These are phyloP conservation scores for Acrobasis repandana DNA, from an alignment of 2,888 invertebrate genomes.

Conservation along the genomic window DNA sequence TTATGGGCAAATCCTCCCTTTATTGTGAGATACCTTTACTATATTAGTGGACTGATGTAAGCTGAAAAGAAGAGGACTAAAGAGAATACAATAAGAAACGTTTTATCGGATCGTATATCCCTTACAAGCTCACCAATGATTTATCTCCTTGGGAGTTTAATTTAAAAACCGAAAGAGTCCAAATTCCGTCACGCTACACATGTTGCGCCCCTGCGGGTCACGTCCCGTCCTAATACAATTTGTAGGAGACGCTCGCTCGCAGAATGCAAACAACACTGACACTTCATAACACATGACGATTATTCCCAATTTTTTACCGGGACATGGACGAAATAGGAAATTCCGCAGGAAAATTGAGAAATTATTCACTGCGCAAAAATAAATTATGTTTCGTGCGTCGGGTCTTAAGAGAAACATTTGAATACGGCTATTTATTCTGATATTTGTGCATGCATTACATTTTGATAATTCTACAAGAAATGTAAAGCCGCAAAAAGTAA, in stretches of 20 bases:
- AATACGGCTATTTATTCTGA: neutral
- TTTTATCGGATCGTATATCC: neutral
- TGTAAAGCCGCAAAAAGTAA: neutral
- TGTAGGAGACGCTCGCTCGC: slow-evolving; percentile 60
- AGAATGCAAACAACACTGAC: slow-evolving; percentile 32
- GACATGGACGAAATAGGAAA: slow-evolving; percentile 44
- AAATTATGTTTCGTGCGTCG: slow-evolving; percentile 15
- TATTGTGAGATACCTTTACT: no score
- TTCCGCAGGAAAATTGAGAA: slow-evolving; percentile 31
- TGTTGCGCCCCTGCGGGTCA: slow-evolving; percentile 67
- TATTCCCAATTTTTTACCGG: slow-evolving; percentile 57
- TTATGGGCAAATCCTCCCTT: no score
- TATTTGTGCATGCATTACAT: neutral
- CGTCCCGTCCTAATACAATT: slow-evolving; percentile 79
- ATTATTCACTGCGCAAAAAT: slow-evolving; percentile 25
- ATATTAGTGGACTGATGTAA: no score
- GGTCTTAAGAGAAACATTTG: slow-evolving; percentile 8
- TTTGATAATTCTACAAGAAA: neutral
- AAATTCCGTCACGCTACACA: slow-evolving; percentile 56
- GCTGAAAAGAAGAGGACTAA: no score
- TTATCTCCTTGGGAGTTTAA: slow-evolving; percentile 45
- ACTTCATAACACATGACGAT: slow-evolving; percentile 70
- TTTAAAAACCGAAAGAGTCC: slow-evolving; percentile 60
- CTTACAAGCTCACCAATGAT: slow-evolving; percentile 6
- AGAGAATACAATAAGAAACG: neutral